Percentiles rank a stretch among this genome's conserved stretches.
phyloP scores from a whole-genome alignment of 2,888 invertebrate species.

The Serripes groenlandicus region DNA sequence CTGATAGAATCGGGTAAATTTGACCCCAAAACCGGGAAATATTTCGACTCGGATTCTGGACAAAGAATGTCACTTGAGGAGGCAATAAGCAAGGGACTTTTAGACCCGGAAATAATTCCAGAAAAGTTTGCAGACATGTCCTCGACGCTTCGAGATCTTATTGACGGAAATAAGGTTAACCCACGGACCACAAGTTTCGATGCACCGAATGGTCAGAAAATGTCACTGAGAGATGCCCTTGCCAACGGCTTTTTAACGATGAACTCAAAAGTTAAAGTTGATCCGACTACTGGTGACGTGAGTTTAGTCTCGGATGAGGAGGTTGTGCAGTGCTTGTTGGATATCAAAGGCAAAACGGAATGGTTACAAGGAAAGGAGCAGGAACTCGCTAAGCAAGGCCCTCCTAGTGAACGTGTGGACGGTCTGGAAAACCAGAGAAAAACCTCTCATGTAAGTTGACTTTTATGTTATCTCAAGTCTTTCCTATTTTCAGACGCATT shows the following conservation, averaged over 20 bases:
- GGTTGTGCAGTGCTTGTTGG: constrained; percentile 80
- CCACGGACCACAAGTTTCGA: constrained; percentile 78
- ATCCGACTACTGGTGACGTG: constrained; percentile 79
- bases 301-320: constrained; percentile 80
- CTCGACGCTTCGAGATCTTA: constrained; percentile 78
- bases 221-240: constrained; percentile 89
- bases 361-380: constrained; percentile 83
- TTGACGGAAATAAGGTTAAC: constrained; percentile 80
- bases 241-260: constrained; percentile 91
- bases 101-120: constrained; percentile 78
- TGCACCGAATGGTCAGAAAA: constrained; percentile 87
- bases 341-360: constrained; percentile 82
- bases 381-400: constrained; percentile 72
- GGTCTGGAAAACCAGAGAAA: constrained; percentile 72
- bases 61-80: constrained; percentile 89
- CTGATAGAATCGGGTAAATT: constrained; percentile 87
- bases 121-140: constrained; percentile 80
- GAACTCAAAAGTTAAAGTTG: constrained; percentile 89
- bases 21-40: constrained; percentile 89
- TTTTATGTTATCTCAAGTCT: no score
- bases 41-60: constrained; percentile 90
- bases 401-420: constrained; percentile 77
- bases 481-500: no score
- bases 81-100: constrained; percentile 93
- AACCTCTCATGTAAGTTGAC: constrained; percentile 73